A percentile compares a stretch with the other conserved stretches of the same genome.
These are phyloP conservation scores for Wiebesia pumilae DNA, from an alignment of 1,140 invertebrate genomes.

Conservation along the genomic window DNA sequence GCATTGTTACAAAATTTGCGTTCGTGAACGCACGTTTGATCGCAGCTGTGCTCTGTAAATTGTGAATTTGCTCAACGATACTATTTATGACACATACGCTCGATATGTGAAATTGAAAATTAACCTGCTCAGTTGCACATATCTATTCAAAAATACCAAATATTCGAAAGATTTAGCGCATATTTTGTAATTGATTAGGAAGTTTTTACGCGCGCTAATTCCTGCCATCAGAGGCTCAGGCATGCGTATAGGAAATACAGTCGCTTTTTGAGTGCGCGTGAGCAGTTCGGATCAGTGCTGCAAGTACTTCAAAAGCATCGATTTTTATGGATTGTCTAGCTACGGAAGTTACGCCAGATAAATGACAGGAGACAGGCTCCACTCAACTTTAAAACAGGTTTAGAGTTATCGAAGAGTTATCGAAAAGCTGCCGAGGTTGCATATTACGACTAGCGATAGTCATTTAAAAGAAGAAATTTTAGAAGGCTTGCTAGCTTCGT, in stretches of 20 bases:
- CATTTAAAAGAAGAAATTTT: not conserved
- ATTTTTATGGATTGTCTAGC: not conserved
- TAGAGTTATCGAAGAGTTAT: not conserved
- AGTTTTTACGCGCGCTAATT: not conserved
- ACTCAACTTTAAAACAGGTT: not conserved
- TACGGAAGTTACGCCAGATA: not conserved
- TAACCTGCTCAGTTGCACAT: no score
- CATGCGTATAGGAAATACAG: not conserved
- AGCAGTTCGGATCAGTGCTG: not conserved
- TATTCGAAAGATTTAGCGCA: not conserved
- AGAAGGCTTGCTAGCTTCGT: not conserved
- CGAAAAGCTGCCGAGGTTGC: not conserved
- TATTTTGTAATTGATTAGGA: not conserved
- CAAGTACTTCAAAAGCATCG: not conserved
- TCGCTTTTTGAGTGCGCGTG: not conserved
- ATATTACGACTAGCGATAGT: not conserved
- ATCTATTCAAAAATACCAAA: no score
- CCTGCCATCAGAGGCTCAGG: not conserved
- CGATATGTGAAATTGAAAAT: no score
- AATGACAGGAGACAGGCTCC: not conserved
- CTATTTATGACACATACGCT: no score
- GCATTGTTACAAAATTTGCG: no score
- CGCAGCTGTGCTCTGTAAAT: no score
- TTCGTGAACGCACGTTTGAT: no score
- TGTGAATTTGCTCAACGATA: no score